These are phyloP conservation scores for Botia almorhae DNA, from an alignment of 2,797 vertebrate genomes.

Conservation along the genomic window DNA sequence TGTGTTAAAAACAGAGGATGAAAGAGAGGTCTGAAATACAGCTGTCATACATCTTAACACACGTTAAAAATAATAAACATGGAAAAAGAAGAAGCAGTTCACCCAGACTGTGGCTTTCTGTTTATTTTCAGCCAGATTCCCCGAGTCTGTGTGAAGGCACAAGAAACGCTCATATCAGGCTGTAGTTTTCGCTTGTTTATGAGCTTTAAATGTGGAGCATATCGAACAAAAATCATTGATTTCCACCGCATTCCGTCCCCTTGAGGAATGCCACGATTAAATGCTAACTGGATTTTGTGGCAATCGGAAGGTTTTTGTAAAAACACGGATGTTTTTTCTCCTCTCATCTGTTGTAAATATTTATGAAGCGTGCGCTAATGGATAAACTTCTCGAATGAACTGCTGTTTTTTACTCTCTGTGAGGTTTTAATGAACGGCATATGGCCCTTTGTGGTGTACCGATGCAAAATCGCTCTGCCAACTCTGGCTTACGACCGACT, in stretches of 20 bases:
- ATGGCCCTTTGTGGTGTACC: conserved; percentile 44
- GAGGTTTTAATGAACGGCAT: conserved; percentile 38
- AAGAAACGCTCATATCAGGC: neutral
- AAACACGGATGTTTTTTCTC: conserved; percentile 4
- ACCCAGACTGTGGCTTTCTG: neutral
- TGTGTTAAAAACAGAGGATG: neutral
- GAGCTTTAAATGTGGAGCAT: neutral
- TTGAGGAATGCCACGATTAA: neutral
- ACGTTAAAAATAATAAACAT: conserved; percentile 35
- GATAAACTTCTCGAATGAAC: conserved; percentile 25
- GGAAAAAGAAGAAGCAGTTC: neutral
- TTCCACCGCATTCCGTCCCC: neutral
- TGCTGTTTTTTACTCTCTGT: conserved; percentile 34
- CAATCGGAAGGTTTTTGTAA: neutral
- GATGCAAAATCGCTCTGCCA: conserved; percentile 16
- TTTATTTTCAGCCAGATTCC: neutral
- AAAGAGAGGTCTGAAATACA: neutral
- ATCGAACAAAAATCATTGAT: conserved; percentile 3
- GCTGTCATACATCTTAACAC: conserved; percentile 23
- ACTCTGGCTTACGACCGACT: conserved; percentile 25
- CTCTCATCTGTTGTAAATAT: conserved; percentile 33
- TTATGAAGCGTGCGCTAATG: conserved; percentile 12
- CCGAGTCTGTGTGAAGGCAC: neutral
- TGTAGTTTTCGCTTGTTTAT: neutral
- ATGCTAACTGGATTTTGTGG: conserved; percentile 21